Percentiles rank a stretch among this genome's conserved stretches.
These are phyloP conservation scores for Micromussa lordhowensis DNA, from an alignment of 92 coral and sea anemone species.

Conservation along the genomic window DNA sequence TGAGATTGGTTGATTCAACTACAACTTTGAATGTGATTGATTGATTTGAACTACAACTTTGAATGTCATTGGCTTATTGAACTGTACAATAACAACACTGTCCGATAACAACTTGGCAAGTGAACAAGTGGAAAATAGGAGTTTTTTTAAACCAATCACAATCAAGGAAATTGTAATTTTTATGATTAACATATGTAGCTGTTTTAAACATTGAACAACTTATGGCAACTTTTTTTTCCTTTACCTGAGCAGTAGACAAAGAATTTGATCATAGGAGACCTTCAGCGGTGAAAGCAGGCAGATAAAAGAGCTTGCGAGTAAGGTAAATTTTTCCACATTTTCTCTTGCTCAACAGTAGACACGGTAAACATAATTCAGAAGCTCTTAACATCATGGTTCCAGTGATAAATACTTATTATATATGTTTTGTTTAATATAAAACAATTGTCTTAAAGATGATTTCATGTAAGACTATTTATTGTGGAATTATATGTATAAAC, in stretches of 20 bases:
- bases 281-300: background rate
- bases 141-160: no score
- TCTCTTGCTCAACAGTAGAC: background rate
- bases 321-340: background rate
- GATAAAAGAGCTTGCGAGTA: background rate
- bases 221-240: background rate
- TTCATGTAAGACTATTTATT: slow-evolving; percentile 18
- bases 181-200: background rate
- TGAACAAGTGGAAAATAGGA: no score
- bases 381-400: background rate
- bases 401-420: background rate
- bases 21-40: no score
- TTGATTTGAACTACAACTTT: no score
- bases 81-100: no score
- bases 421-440: background rate
- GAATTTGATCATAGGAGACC: background rate
- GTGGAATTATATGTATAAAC: slow-evolving; percentile 12
- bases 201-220: background rate
- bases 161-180: no score
- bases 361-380: background rate
- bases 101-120: no score
- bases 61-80: no score
- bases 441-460: slow-evolving; percentile 1
- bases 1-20: no score
- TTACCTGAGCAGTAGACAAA: background rate